Evolutionary conservation across 2,888 invertebrate species (phyloP), one percentile per base, ranked within the genome.

Genomic region (Cabera pusaria): DNA sequence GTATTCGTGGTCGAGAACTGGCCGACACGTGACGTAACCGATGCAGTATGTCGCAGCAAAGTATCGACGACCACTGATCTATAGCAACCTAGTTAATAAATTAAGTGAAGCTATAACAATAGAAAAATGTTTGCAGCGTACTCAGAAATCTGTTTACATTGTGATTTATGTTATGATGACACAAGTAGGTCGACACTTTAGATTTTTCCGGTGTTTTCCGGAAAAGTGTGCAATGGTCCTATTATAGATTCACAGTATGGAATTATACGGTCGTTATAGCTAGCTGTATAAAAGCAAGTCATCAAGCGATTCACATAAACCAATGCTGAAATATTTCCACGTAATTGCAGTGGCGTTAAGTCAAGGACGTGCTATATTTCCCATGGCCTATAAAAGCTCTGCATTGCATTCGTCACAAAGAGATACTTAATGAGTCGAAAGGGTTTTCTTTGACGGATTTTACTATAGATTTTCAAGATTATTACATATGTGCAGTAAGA

Each of bases 11-110:
- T n/a, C 8, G 22, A 8, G 6, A 10, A 9, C 10, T 17, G 5
- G 22, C 26, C 18, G 16, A 14, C 18, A 38, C 33, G 49, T 64
- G 60, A 65, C 65, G 63, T 62, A 59, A 60, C 37, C 44, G 50
- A 56, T 62, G 62, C 65, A 65, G 52, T 52, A 50, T 51, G 51
- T 55, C 52, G 53, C 35, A 35, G 38, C 26, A 31, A 16, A 32
- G 34, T 27, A 19, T 35, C 7, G 16, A 7, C 25, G 22, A 19
- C 9, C 33, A 22, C 18, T 37, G 33, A 29, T 29, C 40, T 31
- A 44, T 32, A 27, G 10, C 28, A 6, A 26, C 6, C 35, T 35
- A 16, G 19, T 24, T 25, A 12, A 31, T 38, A 14, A 20, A 12
- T 32, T 7, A 24, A 31, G 18, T 29, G 31, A 27, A 17, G 17